These are phyloP conservation scores for Pentalonia nigronervosa DNA, from an alignment of 1,140 invertebrate genomes.

Conservation along the genomic window DNA sequence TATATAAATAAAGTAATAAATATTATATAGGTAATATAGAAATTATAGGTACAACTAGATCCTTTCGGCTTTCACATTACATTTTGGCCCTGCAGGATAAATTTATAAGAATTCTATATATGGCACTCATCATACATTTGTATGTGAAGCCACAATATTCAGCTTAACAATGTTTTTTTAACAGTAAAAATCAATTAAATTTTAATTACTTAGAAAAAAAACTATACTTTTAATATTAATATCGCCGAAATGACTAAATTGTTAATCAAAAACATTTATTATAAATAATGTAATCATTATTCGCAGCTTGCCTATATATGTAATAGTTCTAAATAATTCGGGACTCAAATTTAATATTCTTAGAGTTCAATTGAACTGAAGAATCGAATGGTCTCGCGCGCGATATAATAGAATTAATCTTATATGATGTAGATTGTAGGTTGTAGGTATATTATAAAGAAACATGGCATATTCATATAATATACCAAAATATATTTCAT, in stretches of 20 bases:
- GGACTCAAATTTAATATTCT: background rate
- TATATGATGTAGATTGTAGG: background rate
- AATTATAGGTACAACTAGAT: background rate
- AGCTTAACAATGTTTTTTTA: background rate
- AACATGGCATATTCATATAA: background rate
- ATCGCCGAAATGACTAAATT: background rate
- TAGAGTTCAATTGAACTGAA: background rate
- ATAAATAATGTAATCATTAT: background rate
- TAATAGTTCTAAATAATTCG: background rate
- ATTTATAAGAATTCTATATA: background rate
- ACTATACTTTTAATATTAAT: background rate
- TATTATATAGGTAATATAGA: background rate
- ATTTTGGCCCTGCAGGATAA: background rate
- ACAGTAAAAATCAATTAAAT: background rate
- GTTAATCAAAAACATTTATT: background rate
- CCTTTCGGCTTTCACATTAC: background rate
- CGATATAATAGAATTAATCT: background rate
- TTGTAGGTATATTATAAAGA: background rate
- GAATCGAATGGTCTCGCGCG: background rate
- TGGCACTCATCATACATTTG: background rate
- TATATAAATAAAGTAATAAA: too few species aligned
- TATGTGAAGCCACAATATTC: background rate
- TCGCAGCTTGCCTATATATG: background rate
- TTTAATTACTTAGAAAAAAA: background rate
- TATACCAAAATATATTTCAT: background rate